phyloP scores from a whole-genome alignment of 2,113 vertebrate species.

The Microcebus lehilahytsara region DNA sequence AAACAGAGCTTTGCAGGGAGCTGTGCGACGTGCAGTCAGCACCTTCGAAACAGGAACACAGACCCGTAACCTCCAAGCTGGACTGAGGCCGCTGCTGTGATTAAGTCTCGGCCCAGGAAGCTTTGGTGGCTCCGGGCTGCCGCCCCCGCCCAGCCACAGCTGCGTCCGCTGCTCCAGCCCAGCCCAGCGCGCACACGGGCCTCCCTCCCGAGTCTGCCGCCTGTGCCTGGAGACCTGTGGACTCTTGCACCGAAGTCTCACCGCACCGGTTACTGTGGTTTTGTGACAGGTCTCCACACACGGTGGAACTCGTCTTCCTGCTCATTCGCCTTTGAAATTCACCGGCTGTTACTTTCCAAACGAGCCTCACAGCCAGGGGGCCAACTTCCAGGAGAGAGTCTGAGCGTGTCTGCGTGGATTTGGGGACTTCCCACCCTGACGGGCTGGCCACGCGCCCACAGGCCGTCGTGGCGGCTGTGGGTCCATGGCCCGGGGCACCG shows the following conservation, averaged over 20 bases:
- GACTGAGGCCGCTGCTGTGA: neutral
- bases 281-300: fast-evolving
- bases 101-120: neutral
- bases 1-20: fast-evolving
- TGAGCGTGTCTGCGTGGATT: neutral
- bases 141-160: neutral
- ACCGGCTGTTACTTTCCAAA: fast-evolving
- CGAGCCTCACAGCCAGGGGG: neutral
- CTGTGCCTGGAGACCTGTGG: too few relatives aligned
- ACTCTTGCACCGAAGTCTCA: neutral
- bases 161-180: neutral
- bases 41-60: fast-evolving
- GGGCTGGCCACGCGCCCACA: neutral
- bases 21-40: fast-evolving
- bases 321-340: fast-evolving
- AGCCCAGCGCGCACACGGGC: too few relatives aligned
- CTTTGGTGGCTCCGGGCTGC: neutral
- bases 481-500: too few relatives aligned
- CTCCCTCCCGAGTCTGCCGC: neutral
- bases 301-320: fast-evolving
- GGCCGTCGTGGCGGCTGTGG: too few relatives aligned
- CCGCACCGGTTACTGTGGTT: fast-evolving
- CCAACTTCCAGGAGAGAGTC: neutral
- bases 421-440: neutral
- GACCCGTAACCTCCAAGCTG: neutral